Percentiles rank a stretch among this genome's conserved stretches.
Conservation (phyloP, 1,140 invertebrate genomes). For the Ceratosolen solmsi region DNA sequence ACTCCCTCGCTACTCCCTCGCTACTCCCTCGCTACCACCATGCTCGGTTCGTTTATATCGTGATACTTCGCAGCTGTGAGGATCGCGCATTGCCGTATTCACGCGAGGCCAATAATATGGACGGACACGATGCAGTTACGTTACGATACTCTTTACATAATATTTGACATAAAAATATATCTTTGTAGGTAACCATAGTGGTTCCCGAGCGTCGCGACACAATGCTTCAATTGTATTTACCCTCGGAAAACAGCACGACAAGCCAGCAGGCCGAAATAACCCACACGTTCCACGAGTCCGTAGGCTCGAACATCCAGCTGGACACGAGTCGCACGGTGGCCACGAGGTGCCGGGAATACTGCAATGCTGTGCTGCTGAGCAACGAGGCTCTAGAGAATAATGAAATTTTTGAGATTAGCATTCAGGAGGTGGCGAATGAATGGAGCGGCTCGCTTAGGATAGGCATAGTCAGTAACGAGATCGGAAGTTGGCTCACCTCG, state of each 20-base stretch:
- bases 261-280: constrained; percentile 69
- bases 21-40: no score
- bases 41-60: no score
- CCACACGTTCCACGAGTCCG: constrained; percentile 79
- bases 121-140: no score
- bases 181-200: constrained; percentile 68
- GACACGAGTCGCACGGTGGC: constrained; percentile 81
- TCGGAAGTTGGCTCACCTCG: constrained; percentile 75
- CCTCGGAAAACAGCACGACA: constrained; percentile 70
- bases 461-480: constrained; percentile 76
- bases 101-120: neutral
- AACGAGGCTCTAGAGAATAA: constrained; percentile 81
- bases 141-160: neutral
- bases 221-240: constrained; percentile 68
- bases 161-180: no score
- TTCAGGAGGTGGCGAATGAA: constrained; percentile 77
- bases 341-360: constrained; percentile 77
- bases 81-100: no score
- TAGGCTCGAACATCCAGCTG: constrained; percentile 82
- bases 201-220: constrained; percentile 70
- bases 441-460: constrained; percentile 85
- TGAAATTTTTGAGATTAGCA: constrained; percentile 82
- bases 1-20: no score
- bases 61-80: no score
- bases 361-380: constrained; percentile 83